phyloP scores from a whole-genome alignment of 1,140 invertebrate species.

The Drosophila virilis region DNA sequence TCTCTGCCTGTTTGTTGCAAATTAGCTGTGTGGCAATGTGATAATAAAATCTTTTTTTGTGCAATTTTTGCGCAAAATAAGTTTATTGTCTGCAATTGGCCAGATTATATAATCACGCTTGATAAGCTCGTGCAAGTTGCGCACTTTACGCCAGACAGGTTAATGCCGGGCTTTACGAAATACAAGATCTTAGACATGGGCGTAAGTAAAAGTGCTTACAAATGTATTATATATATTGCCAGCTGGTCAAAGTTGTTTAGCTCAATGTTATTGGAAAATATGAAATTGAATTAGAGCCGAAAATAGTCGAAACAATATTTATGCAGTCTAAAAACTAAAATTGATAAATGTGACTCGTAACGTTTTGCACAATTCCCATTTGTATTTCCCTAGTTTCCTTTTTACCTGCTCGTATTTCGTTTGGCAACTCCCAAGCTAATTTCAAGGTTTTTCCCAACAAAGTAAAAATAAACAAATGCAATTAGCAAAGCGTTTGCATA shows the following conservation, averaged over 20 bases:
- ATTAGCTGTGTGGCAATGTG: slow-evolving; percentile 76
- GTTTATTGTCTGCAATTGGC: slow-evolving; percentile 77
- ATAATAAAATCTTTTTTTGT: slow-evolving; percentile 66
- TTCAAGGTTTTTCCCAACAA: too few species aligned
- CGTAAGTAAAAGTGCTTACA: too few species aligned
- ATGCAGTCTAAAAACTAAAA: too few species aligned
- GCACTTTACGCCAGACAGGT: slow-evolving; percentile 12
- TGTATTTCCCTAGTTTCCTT: neutral
- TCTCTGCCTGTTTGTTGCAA: slow-evolving; percentile 44
- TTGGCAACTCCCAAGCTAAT: neutral
- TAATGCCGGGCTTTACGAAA: neutral
- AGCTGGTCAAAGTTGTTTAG: too few species aligned
- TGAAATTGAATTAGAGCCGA: too few species aligned
- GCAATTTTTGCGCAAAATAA: slow-evolving; percentile 64
- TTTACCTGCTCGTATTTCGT: neutral
- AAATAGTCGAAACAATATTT: too few species aligned
- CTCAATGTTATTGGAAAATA: too few species aligned
- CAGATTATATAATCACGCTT: slow-evolving; percentile 68
- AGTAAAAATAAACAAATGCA: neutral
- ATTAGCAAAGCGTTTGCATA: slow-evolving; percentile 10
- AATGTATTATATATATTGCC: too few species aligned
- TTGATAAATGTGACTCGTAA: too few species aligned
- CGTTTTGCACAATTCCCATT: neutral
- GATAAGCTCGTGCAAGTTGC: slow-evolving; percentile 14
- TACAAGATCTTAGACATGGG: neutral